Base-by-base conservation (phyloP, 1,140 invertebrate genomes). In the Drosophila cardini region DNA sequence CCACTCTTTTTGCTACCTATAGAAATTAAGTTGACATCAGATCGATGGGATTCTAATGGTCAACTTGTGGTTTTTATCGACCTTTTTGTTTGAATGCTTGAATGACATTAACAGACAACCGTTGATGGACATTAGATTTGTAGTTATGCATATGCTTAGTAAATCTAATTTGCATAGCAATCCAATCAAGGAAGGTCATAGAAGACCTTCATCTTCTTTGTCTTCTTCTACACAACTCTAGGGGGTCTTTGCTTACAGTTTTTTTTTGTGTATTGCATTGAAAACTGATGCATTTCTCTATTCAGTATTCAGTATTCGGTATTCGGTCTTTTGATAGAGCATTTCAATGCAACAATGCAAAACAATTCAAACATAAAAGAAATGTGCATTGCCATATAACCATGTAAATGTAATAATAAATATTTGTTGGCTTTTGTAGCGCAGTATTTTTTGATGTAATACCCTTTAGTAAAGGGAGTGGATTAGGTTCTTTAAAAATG, bases 361-460 rank as follows among this genome's bases (percentile, higher is more conserved):
- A 42, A 57, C 26, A 50, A 21, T 42, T n/a, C 21, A n/a, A 26
- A 32, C 53, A 58, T 48, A 64, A 78, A 76, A 73, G 63, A 76
- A 78, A 82, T 78, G 58, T 68, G 55, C 67, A 76, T 67, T 79
- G 71, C 56, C 57, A 70, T 74, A 36, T 61, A 69, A 61, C 52
- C 58, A 62, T 75, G 72, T 56, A 81, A 79, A 75, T 87, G 84
- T 77, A 87, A 83, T 89, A 87, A 89, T 89, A 89, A 83, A 87
- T 87, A 87, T 87, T 83, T 87, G 85, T 81, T 89, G 76, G 62
- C 84, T 72, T 77, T 79, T 83, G 76, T 87, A 68, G 56, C 40
- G 40, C 46, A 64, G 36, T 61, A 50, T 62, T 53, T 61, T 64
- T 45, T 48, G 36, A 55, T 18, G 36, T 16, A 16, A 55, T 55